phyloP scores from a whole-genome alignment of 2,113 vertebrate species.

The Brachypteracias leptosomus region DNA sequence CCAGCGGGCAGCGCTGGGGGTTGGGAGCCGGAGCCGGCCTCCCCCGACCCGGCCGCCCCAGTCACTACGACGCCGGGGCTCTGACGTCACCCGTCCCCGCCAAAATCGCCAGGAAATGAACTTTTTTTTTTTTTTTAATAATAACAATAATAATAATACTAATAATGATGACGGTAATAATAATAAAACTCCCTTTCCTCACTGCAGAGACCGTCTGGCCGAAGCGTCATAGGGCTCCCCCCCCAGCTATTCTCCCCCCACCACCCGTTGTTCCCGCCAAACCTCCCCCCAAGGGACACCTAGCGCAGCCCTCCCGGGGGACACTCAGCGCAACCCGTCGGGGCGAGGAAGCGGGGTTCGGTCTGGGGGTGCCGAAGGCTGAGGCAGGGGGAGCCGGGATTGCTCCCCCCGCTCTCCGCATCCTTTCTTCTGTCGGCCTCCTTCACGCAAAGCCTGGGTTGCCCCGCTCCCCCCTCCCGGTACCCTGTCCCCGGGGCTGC shows the following conservation, averaged over 20 bases:
- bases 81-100: conserved; percentile 85
- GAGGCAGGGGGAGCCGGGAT: not conserved
- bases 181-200: not conserved
- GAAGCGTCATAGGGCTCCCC: not conserved
- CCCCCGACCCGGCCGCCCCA: conserved; percentile 73
- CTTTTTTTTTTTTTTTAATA: conserved; percentile 58
- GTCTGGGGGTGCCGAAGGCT: not conserved
- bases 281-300: not conserved
- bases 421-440: not conserved
- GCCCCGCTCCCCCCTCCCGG: not conserved
- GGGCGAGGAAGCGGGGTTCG: too few relatives aligned
- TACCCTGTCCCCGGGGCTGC: not conserved
- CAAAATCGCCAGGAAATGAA: conserved; percentile 84
- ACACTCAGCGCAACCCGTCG: not conserved
- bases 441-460: not conserved
- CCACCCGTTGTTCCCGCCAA: not conserved
- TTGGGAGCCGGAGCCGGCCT: conserved; percentile 61
- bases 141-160: conserved; percentile 61
- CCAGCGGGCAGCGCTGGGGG: not conserved
- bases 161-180: conserved; percentile 20
- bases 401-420: not conserved
- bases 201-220: not conserved
- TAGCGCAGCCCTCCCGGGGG: not conserved
- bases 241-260: not conserved
- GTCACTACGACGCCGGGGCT: conserved; percentile 87